Conservation (phyloP, 2,888 invertebrate species). For the Chesias legatella region DNA sequence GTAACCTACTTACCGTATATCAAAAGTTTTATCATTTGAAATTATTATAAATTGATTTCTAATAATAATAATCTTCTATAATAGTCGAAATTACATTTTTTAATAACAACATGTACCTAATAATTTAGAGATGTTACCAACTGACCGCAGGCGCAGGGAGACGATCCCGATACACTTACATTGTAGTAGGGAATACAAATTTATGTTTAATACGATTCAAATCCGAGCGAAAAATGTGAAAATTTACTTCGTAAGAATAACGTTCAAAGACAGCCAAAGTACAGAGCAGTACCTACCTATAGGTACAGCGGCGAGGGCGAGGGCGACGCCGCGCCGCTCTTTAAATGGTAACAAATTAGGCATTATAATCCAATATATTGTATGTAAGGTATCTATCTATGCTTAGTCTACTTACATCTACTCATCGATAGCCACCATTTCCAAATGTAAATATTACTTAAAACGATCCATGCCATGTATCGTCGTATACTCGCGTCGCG, state of each 20-base stretch:
- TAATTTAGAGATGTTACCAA: too few relatives aligned
- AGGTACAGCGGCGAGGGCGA: too few relatives aligned
- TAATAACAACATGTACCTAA: too few relatives aligned
- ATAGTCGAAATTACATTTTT: background rate
- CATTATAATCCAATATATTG: constrained; percentile 37
- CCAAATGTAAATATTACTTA: constrained; percentile 30
- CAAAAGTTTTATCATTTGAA: too few relatives aligned
- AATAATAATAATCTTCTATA: background rate
- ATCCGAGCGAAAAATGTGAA: constrained; percentile 7
- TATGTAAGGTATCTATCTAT: constrained; percentile 39
- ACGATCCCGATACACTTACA: too few relatives aligned
- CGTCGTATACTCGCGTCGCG: too few relatives aligned
- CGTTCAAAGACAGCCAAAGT: background rate
- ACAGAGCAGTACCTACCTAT: background rate
- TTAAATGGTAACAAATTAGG: constrained; percentile 49
- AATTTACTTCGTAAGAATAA: background rate
- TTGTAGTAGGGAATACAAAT: too few relatives aligned
- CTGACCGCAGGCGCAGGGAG: too few relatives aligned
- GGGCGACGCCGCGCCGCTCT: too few relatives aligned
- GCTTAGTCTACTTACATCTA: constrained; percentile 26
- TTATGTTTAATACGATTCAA: constrained; percentile 23
- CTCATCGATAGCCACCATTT: constrained; percentile 25
- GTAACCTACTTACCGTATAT: too few relatives aligned
- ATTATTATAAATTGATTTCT: too few relatives aligned
- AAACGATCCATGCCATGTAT: constrained; percentile 22